phyloP scores from a whole-genome alignment of 2,113 vertebrate species.

The Prionailurus bengalensis region DNA sequence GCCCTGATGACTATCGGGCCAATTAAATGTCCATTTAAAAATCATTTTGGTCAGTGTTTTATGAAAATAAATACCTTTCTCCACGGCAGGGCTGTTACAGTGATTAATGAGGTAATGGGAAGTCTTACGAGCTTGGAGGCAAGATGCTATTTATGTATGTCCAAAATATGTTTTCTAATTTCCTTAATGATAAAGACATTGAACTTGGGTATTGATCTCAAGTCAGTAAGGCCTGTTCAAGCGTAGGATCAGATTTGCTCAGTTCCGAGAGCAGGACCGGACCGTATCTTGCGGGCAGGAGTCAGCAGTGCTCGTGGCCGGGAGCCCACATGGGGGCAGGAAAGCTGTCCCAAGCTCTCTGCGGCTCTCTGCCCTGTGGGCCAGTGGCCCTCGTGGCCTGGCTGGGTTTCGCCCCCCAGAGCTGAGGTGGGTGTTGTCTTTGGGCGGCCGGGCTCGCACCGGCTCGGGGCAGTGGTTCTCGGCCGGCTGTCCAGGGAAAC shows the following conservation, averaged over 20 bases:
- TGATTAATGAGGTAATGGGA: constrained; percentile 54
- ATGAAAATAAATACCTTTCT: constrained; percentile 60
- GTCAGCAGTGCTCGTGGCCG: constrained; percentile 20
- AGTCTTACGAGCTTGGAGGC: constrained; percentile 31
- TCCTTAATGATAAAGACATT: constrained; percentile 74
- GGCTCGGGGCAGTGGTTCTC: neutral
- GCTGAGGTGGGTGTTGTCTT: constrained; percentile 74
- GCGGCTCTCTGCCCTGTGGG: constrained; percentile 62
- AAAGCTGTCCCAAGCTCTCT: constrained; percentile 63
- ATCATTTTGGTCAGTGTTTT: constrained; percentile 24
- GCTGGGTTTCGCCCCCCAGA: constrained; percentile 37
- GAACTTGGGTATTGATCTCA: constrained; percentile 80
- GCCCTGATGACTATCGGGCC: neutral
- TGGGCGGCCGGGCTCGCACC: constrained; percentile 64
- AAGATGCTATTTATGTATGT: constrained; percentile 27
- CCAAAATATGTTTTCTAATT: constrained; percentile 65
- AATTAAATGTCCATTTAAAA: constrained; percentile 65
- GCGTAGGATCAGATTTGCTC: constrained; percentile 36
- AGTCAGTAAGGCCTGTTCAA: constrained; percentile 48
- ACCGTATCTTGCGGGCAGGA: neutral
- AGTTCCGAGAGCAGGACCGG: constrained; percentile 44
- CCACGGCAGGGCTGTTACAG: neutral
- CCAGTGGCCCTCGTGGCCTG: constrained; percentile 68
- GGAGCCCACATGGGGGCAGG: constrained; percentile 41
- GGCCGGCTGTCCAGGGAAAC: constrained; percentile 77